These are phyloP conservation scores for Arrhopalites spinosus DNA, from an alignment of 2,888 invertebrate species.

Conservation along the genomic window DNA sequence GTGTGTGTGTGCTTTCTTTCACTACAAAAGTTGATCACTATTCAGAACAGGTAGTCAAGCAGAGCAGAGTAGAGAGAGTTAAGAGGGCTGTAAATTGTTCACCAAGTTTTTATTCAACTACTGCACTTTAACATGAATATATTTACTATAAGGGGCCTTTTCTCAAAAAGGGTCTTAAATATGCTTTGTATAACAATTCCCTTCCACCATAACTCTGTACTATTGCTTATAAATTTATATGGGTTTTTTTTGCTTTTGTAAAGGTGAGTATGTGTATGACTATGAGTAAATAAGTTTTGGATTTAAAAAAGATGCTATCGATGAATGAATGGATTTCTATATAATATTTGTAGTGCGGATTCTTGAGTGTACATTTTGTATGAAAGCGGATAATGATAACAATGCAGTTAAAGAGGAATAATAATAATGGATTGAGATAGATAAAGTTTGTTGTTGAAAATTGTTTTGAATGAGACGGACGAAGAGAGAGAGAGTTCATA, in stretches of 20 bases:
- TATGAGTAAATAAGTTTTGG: background rate
- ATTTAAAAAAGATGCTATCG: conserved; percentile 21
- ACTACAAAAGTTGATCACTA: background rate
- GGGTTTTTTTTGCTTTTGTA: too few species aligned
- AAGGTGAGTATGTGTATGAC: background rate
- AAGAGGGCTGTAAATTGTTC: too few species aligned
- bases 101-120: too few species aligned
- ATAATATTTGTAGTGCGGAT: too few species aligned
- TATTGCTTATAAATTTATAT: too few species aligned
- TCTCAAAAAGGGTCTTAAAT: background rate
- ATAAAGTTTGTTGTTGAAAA: background rate
- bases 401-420: background rate
- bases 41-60: conserved; percentile 6
- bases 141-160: background rate
- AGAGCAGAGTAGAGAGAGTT: too few species aligned
- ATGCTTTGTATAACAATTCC: background rate
- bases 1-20: background rate
- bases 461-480: background rate
- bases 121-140: background rate
- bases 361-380: too few species aligned
- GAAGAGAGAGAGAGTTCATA: background rate
- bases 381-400: conserved; percentile 8
- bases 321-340: conserved; percentile 6
- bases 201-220: background rate
- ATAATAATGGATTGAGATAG: conserved; percentile 8